Evolutionary conservation across 2,888 invertebrate species (phyloP), one percentile per base, ranked within the genome.

Genomic region (Mesoligia furuncula): DNA sequence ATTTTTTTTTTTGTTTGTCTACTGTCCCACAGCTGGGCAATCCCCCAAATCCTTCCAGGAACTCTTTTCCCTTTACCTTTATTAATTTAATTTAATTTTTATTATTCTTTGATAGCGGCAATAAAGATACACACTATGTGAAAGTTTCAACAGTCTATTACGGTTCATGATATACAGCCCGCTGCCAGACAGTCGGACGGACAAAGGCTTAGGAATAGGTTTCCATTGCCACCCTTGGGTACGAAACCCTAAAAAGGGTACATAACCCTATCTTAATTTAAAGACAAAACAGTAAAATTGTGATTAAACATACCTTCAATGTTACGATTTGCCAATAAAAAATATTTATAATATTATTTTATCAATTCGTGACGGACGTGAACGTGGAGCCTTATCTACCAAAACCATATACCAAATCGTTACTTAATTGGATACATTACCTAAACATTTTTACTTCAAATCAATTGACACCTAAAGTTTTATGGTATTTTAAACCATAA

Each of bases 391-490:
- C 70, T 81, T 86, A 87, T 86, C 83, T 80, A 78, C 67, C 13
- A 48, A 68, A 69, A 84, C 81, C 80, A 77, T 82, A 78, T 82
- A 88, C 83, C 73, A 85, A 85, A 84, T 77, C 75, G 84, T 81
- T 82, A 86, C 85, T 90, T 91, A 90, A 88, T 89, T 89, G 88
- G 82, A 67, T 66, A 86, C 85, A 89, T 86, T 88, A 42, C 42
- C 42, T 42, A 87, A 83, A 85, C 80, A 83, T 88, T 90, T 84
- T 88, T 86, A 85, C 80, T 85, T 89, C 86, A 84, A 90, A 90
- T 92, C 95, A 93, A 94, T 95, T 96, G 95, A 95, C 95, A 95
- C 95, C 94, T 94, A 86, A 91, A 93, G 90, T 95, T 95, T 96
- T 95, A 95, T 93, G 87, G 91, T 85, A 89, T 90, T 85, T 85